phyloP scores from a whole-genome alignment of 2,113 vertebrate species.

The cat (Felis catus) region F.catus_Fca126_mat1.0 CM031419.1:5138001-5138500 shows the following conservation, averaged over 20 bases:
- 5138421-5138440: neutral
- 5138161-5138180: neutral
- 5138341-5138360: neutral
- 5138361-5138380: accelerated
- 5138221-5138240: neutral
- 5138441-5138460: neutral
- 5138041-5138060: neutral
- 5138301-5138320: neutral
- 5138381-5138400: accelerated
- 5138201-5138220: neutral
- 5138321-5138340: accelerated
- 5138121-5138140: neutral
- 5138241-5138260: accelerated
- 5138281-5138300: neutral
- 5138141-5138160: neutral
- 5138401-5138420: too few species aligned
- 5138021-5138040: too few species aligned
- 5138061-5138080: too few species aligned
- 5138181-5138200: neutral
- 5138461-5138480: neutral
- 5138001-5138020: neutral
- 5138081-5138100: accelerated
- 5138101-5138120: neutral
- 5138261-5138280: too few species aligned
- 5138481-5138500: neutral